Base-by-base conservation (phyloP, 2,888 invertebrate genomes). In the Idaea dimidiata region DNA sequence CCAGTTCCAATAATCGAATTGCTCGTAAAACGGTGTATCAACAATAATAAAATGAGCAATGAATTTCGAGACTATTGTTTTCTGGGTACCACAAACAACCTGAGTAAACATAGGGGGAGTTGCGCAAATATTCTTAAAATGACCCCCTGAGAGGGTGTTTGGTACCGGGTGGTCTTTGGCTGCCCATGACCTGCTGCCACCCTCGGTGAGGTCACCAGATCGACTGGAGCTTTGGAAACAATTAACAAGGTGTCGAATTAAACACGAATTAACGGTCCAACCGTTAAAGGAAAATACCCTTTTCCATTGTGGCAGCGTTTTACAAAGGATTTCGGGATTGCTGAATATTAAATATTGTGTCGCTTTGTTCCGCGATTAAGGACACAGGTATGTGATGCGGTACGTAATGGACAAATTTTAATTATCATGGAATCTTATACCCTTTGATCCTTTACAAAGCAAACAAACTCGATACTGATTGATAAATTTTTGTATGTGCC, bases 221-320 rank as follows among this genome's bases (percentile, higher is more conserved):
- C 86, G 87, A 86, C 88, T 81, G 82, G 85, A 87, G 89, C 84
- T 88, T 87, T 83, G 87, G 83, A 91, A 91, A 91, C 91, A 92
- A 92, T 92, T 92, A 92, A 92, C 92, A 88, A 92, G 92, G 92
- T 92, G 92, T 92, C 92, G 92, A 92, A 92, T 92, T 92, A 92
- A 89, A 92, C 89, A 87, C 89, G 88, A 91, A 90, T 92, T 92
- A 92, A 88, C 90, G 90, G 83, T 87, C 81, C 78, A 82, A 85
- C 86, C 88, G 89, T 90, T 88, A 90, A 87, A 89, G 89, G 89
- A 89, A 88, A 88, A 87, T 81, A 88, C 90, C 92, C 91, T 91
- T 91, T 89, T 86, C 89, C 90, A 91, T 91, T 92, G 90, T 88
- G 79, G 80, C 78, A 77, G 76, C 84, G 82, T 82, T 87, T 87